phyloP scores from a whole-genome alignment of 2,797 vertebrate genomes.

The Triplophysa yarkandensis region DNA sequence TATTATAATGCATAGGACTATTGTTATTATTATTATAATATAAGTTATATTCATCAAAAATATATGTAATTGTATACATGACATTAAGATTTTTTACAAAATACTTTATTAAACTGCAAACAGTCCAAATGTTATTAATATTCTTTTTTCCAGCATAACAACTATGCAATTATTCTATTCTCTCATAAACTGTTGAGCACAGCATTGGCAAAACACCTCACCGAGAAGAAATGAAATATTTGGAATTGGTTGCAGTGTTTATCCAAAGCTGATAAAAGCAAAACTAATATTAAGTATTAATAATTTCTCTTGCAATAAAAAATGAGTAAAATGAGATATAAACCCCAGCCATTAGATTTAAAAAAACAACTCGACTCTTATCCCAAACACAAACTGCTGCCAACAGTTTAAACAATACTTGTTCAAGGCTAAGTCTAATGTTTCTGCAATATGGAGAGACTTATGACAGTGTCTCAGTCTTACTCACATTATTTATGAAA shows the following conservation, averaged over 20 bases:
- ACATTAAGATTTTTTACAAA: too few relatives aligned
- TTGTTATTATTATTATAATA: too few relatives aligned
- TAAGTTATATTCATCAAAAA: too few relatives aligned
- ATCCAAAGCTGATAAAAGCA: not conserved
- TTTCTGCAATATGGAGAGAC: constrained; percentile 80
- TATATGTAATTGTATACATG: too few relatives aligned
- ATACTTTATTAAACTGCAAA: too few relatives aligned
- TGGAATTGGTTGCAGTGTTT: too few relatives aligned
- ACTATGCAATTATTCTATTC: too few relatives aligned
- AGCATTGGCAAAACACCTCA: not conserved
- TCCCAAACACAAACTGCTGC: constrained; percentile 69
- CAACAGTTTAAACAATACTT: constrained; percentile 79
- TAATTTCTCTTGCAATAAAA: not conserved
- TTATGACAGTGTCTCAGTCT: constrained; percentile 75
- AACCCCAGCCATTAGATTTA: constrained; percentile 44
- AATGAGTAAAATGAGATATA: not conserved
- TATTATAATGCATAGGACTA: too few relatives aligned
- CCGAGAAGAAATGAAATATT: not conserved
- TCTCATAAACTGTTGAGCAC: too few relatives aligned
- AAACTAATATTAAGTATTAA: not conserved
- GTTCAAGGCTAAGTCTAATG: constrained; percentile 78
- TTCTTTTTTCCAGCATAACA: not conserved
- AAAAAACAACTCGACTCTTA: not conserved
- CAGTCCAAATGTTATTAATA: too few relatives aligned
- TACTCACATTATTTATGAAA: constrained; percentile 84